These are phyloP conservation scores for Abrostola triplasia DNA, from an alignment of 2,888 invertebrate species.

Conservation along the genomic window DNA sequence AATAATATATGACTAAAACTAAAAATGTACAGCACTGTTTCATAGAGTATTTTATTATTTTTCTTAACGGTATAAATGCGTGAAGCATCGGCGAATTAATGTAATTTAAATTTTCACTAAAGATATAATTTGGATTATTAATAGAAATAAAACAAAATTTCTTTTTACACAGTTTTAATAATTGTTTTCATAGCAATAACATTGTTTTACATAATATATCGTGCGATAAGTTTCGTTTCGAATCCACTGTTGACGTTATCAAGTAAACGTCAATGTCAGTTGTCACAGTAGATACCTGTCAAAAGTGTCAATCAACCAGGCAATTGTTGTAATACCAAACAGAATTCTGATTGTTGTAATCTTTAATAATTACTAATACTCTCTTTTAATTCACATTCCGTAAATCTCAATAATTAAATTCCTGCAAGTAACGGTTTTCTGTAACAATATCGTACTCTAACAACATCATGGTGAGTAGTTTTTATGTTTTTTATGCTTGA, in stretches of 20 bases:
- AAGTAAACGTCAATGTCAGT: background rate
- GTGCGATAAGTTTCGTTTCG: background rate
- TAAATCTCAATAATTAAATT: conserved; percentile 28
- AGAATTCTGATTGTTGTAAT: conserved; percentile 21
- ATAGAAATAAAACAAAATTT: too few relatives aligned
- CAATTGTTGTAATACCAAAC: conserved; percentile 3
- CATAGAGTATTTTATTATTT: conserved; percentile 38
- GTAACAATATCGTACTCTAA: conserved; percentile 27
- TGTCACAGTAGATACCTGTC: background rate
- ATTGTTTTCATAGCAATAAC: too few relatives aligned
- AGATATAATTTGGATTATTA: too few relatives aligned
- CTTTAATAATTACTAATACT: conserved; percentile 17
- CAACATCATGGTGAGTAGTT: conserved; percentile 49
- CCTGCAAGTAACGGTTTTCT: conserved; percentile 14
- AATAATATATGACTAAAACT: background rate
- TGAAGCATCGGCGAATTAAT: background rate
- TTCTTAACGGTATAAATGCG: conserved; percentile 51
- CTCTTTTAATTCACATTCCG: conserved; percentile 15
- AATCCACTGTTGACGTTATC: conserved; percentile 1
- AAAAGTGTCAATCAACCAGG: background rate
- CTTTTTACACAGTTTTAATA: too few relatives aligned
- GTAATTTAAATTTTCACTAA: too few relatives aligned
- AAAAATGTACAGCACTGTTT: conserved; percentile 31
- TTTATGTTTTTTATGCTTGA: conserved; percentile 4
- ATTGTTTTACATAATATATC: background rate